A percentile compares a stretch with the other conserved stretches of the same genome.
phyloP scores from a whole-genome alignment of 2,797 vertebrate species.

The Amblyraja radiata region DNA sequence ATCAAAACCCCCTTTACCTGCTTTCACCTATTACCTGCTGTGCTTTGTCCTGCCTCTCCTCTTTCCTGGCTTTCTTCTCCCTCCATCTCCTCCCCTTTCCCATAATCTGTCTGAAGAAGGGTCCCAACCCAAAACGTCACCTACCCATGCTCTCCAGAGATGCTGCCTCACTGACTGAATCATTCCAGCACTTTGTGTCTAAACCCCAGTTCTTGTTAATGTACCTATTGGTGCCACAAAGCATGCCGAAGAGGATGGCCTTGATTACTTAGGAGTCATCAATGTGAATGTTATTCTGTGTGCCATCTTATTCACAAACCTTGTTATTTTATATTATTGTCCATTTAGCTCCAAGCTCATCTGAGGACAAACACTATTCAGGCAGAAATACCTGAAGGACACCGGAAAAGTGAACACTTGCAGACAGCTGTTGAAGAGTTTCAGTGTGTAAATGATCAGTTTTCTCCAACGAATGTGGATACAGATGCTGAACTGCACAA shows the following conservation, averaged over 20 bases:
- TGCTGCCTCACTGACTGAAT: too few relatives aligned
- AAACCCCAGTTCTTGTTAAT: not conserved
- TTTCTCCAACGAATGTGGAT: not conserved
- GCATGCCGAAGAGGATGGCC: not conserved
- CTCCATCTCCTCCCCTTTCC: too few relatives aligned
- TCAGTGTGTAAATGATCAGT: constrained; percentile 5
- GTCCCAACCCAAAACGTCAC: too few relatives aligned
- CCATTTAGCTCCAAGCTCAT: not conserved
- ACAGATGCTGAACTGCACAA: not conserved
- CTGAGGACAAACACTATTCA: not conserved
- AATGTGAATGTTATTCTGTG: not conserved
- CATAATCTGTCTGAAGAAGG: too few relatives aligned
- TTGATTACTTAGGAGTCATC: not conserved
- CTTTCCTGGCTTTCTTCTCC: too few relatives aligned
- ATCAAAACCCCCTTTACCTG: too few relatives aligned
- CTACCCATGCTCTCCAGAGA: too few relatives aligned
- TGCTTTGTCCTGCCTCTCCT: too few relatives aligned
- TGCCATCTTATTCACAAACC: not conserved
- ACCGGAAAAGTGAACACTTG: constrained; percentile 8
- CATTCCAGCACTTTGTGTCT: too few relatives aligned
- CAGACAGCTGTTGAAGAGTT: constrained; percentile 7
- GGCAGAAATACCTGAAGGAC: not conserved
- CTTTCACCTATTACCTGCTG: too few relatives aligned
- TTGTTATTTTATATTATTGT: not conserved
- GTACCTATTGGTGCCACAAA: not conserved